Base-by-base conservation (phyloP, 2,113 vertebrate species). In the Lates calcarifer region DNA sequence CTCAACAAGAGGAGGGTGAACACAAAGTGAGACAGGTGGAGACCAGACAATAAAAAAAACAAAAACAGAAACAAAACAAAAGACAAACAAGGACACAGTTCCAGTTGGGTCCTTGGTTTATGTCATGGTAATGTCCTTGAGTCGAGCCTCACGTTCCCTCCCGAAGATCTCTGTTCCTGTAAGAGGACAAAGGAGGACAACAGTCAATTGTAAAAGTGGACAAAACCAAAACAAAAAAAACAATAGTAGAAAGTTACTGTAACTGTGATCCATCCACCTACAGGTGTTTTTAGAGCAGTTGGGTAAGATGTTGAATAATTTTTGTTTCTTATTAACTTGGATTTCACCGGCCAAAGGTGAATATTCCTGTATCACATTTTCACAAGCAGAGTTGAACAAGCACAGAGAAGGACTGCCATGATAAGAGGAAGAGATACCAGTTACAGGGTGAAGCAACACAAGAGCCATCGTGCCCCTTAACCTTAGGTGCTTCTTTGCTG, bases 81-180 rank as follows among this genome's bases (percentile, higher is more conserved):
- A 87, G 80, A 90, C 82, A 90, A 89, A 92, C 80, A 85, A 74
- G 24, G 22, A 87, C 72, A 84, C 35, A 71, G 87, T 76, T 89
- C 73, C 62, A 81, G 82, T 75, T 35, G 45, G 56, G 58, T 87
- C 73, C 89, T 90, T 78, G 64, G 70, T 89, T 91, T 85, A 93
- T 82, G 91, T 87, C 89, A 94, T 93, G 72, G 72, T 83, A 45
- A 64, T 53, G 72, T 89, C 72, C 66, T 84, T 60, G 3, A 78
- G 53, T 74, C 53, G 61, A 71, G 78, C 62, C 74, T 90, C 88
- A 89, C 85, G 87, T 93, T 81, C 92, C 93, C 65, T 90, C 91
- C 86, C 88, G 77, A 45, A 85, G 70, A 75, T 81, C 83, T 74
- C 61, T 86, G 77, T 88, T 87, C 93, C 94, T 95, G 87, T 43